Conservation (phyloP, 2,797 vertebrate species). For the Sebastes oblongus region DNA sequence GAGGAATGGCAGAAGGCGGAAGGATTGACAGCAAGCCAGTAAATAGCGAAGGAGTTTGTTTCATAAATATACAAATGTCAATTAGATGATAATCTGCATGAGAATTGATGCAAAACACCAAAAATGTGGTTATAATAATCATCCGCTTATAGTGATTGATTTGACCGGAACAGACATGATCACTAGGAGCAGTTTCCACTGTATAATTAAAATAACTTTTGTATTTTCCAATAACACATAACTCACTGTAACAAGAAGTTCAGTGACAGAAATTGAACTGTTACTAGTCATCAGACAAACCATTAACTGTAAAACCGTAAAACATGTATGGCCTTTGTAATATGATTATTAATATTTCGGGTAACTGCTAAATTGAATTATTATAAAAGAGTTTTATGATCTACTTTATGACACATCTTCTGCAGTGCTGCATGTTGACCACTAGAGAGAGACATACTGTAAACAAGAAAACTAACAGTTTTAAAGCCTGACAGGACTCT, state of each 20-base stretch:
- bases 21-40: too few relatives aligned
- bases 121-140: too few relatives aligned
- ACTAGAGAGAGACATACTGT: slow-evolving; percentile 10
- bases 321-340: background rate
- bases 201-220: background rate
- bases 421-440: background rate
- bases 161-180: too few relatives aligned
- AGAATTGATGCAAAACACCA: too few relatives aligned
- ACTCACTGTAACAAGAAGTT: background rate
- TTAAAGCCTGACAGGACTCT: background rate
- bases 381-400: background rate
- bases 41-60: too few relatives aligned
- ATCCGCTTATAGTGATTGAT: too few relatives aligned
- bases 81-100: too few relatives aligned
- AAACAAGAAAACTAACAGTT: background rate
- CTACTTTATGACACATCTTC: background rate
- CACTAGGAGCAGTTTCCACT: too few relatives aligned
- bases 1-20: too few relatives aligned
- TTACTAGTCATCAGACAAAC: background rate
- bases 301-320: background rate
- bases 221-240: background rate
- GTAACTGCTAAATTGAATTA: background rate
- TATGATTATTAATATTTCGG: background rate
- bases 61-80: too few relatives aligned
- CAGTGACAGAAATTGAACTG: background rate